Conservation (phyloP, 2,888 invertebrate species). For the Limnephilus marmoratus region DNA sequence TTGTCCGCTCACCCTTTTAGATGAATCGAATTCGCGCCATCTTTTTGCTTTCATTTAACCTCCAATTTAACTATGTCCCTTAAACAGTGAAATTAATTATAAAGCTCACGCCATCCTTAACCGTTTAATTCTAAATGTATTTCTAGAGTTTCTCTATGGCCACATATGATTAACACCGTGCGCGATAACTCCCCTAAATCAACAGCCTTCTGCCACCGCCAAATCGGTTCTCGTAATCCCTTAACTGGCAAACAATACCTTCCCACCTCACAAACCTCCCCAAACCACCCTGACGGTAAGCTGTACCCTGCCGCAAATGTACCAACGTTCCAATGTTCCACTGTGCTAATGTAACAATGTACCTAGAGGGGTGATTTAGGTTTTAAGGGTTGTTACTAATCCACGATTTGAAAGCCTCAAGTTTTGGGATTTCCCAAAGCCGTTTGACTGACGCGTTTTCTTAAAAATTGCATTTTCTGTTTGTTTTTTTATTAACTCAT, state of each 20-base stretch:
- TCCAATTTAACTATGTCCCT: background rate
- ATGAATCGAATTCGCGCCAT: too few relatives aligned
- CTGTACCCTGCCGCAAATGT: background rate
- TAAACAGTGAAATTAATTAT: background rate
- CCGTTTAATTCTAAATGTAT: background rate
- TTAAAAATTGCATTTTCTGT: too few relatives aligned
- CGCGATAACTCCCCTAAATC: background rate
- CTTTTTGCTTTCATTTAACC: background rate
- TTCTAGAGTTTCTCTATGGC: background rate
- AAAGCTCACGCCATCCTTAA: background rate
- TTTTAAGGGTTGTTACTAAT: too few relatives aligned
- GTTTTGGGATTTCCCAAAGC: too few relatives aligned
- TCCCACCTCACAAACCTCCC: background rate
- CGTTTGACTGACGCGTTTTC: too few relatives aligned
- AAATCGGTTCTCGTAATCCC: background rate
- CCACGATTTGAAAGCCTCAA: too few relatives aligned
- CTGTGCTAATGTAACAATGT: background rate
- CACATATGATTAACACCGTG: background rate
- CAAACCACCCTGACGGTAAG: background rate
- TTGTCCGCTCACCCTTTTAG: too few relatives aligned
- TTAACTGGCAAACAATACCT: conserved; percentile 2
- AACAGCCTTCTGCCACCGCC: background rate
- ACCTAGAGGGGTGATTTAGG: background rate
- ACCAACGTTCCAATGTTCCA: background rate
- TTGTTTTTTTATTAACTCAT: too few relatives aligned